phyloP scores from a whole-genome alignment of 1,140 invertebrate genomes.

The Leptinotarsa texana region DNA sequence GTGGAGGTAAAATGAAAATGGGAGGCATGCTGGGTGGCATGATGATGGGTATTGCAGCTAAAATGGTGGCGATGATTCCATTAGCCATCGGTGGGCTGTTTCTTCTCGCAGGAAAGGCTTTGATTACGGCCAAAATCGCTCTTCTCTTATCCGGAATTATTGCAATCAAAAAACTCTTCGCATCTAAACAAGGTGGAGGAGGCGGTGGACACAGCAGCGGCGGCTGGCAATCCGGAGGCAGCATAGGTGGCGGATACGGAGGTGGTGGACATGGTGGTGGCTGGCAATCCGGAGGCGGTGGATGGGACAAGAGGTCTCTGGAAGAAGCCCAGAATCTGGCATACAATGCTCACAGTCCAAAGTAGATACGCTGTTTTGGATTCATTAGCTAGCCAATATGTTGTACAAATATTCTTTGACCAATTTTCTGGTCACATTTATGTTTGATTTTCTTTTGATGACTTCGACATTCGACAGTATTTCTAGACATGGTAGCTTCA shows the following conservation, averaged over 20 bases:
- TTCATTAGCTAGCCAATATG: constrained; percentile 23
- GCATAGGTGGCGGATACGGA: constrained; percentile 48
- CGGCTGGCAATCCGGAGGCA: constrained; percentile 60
- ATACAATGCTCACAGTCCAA: constrained; percentile 63
- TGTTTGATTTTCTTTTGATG: constrained; percentile 8
- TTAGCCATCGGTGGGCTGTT: constrained; percentile 73
- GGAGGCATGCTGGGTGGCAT: constrained; percentile 84
- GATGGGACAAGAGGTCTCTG: constrained; percentile 59
- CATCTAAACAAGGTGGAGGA: constrained; percentile 65
- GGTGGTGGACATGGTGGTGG: constrained; percentile 63
- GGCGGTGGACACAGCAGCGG: constrained; percentile 50
- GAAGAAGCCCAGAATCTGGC: constrained; percentile 68
- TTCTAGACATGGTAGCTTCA: background rate
- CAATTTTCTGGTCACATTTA: constrained; percentile 13
- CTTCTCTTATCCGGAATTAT: constrained; percentile 75
- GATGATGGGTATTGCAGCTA: constrained; percentile 78
- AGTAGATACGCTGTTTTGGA: constrained; percentile 33
- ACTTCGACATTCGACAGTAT: background rate
- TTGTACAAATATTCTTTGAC: constrained; percentile 34
- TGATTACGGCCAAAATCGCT: constrained; percentile 77
- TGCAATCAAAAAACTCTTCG: constrained; percentile 73
- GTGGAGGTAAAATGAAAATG: constrained; percentile 60
- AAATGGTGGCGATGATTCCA: constrained; percentile 74
- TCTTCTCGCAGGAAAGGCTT: constrained; percentile 72
- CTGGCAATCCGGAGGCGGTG: constrained; percentile 57